These are phyloP conservation scores for Pachydiplax longipennis DNA, from an alignment of 2,888 invertebrate species.

Conservation along the genomic window DNA sequence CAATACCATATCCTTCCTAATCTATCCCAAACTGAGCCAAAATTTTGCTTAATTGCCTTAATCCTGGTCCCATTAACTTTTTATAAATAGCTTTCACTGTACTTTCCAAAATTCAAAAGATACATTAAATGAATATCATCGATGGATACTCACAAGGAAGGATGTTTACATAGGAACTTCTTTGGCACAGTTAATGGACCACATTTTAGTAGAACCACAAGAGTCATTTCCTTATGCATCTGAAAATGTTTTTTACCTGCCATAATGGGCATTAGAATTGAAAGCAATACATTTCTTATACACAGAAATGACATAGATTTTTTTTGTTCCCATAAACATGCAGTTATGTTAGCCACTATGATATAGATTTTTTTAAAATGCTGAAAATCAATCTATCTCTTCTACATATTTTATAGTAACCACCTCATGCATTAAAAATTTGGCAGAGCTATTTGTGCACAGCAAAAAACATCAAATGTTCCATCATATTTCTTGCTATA, in stretches of 20 bases:
- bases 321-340: background rate
- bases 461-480: background rate
- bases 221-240: background rate
- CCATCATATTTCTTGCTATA: background rate
- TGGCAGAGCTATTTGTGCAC: constrained; percentile 16
- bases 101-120: background rate
- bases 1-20: no score
- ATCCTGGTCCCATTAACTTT: no score
- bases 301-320: background rate
- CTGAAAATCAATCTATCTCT: background rate
- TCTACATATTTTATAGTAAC: background rate
- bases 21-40: no score
- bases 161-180: background rate
- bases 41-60: no score
- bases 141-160: background rate
- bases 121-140: background rate
- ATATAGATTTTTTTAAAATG: background rate
- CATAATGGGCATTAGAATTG: background rate
- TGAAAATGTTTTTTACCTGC: background rate
- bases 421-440: background rate
- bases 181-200: background rate
- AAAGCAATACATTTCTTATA: background rate
- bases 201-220: background rate
- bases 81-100: no score
- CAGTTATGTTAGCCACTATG: background rate